Evolutionary conservation across 2,888 invertebrate species (phyloP), one percentile per base, ranked within the genome.

Genomic region (Ctenicera cuprea): DNA sequence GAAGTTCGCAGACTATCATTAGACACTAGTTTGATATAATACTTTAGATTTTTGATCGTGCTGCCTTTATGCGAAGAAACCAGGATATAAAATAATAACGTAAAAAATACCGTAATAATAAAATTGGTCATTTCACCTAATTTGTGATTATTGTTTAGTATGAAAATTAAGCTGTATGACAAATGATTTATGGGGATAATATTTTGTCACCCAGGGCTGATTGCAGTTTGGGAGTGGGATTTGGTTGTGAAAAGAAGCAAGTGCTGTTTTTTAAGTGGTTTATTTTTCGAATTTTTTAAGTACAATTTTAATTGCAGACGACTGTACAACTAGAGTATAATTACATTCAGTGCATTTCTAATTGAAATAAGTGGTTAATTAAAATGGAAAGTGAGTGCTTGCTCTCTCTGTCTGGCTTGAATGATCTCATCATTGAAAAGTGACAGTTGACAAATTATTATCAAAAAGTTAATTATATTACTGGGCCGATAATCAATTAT

Each of bases 351-450:
- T 41, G 22, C 37, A 63, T 18, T 67, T 61, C 81, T 83, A 57
- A 69, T 50, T 22, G 18, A 50, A 16, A 22, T 37, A 26, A n/a
- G 26, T 68, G 38, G 52, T 83, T 61, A 74, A 83, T 93, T 91
- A 43, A 95, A 95, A 73, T 73, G 69, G 64, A 68, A 73, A 73
- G 68, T 69, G 64, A 68, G 37, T 37, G 41, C 14, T 67, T 26
- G 65, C 57, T 54, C 14, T 62, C 59, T 71, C 65, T 66, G 61
- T 70, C 50, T 71, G 52, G 8, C 33, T 57, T 45, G 67, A 63
- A 75, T 75, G 75, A 75, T 72, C 72, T 75, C 75, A 75, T 75
- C 75, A 59, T 52, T 67, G 54, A 67, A 45, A 72, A 75, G 71
- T 75, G 72, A 75, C 72, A 75, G 59, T 75, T 64, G 64, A 75